These are phyloP conservation scores for Empis stercorea DNA, from an alignment of 2,888 invertebrate species.

Conservation along the genomic window DNA sequence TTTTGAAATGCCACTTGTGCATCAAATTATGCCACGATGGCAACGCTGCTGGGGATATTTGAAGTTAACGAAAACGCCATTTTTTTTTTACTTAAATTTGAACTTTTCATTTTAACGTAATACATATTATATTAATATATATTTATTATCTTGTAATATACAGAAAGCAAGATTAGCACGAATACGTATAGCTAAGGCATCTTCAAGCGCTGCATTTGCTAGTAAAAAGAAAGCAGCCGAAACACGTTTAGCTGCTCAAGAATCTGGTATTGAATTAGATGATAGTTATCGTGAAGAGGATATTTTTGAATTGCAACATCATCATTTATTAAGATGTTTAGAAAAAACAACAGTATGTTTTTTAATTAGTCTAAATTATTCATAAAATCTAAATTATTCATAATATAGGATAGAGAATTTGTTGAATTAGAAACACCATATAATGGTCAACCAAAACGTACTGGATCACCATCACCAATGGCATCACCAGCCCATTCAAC, in stretches of 20 bases:
- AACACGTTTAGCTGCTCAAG: constrained; percentile 82
- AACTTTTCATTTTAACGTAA: too few species aligned
- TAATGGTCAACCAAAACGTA: constrained; percentile 87
- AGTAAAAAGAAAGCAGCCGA: constrained; percentile 98
- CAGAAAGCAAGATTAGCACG: constrained; percentile 98
- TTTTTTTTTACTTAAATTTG: too few species aligned
- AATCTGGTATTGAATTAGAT: constrained; percentile 82
- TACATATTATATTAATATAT: too few species aligned
- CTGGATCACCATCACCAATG: constrained; percentile 76
- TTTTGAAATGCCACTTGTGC: too few species aligned
- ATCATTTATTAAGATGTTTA: constrained; percentile 91
- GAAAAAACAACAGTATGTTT: constrained; percentile 94
- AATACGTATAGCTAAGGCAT: constrained; percentile 97
- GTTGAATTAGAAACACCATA: constrained; percentile 90
- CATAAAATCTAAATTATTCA: too few species aligned
- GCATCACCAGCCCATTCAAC: constrained; percentile 80
- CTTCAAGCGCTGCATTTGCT: constrained; percentile 96
- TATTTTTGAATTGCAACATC: constrained; percentile 97
- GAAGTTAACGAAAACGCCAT: too few species aligned
- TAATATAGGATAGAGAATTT: constrained; percentile 94
- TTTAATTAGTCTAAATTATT: too few species aligned
- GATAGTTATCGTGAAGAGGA: constrained; percentile 86
- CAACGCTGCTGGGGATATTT: too few species aligned
- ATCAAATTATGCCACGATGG: too few species aligned
- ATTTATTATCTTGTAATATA: constrained; percentile 7